phyloP scores from a whole-genome alignment of 2,888 invertebrate species.

The Himalopsyche tibetana region DNA sequence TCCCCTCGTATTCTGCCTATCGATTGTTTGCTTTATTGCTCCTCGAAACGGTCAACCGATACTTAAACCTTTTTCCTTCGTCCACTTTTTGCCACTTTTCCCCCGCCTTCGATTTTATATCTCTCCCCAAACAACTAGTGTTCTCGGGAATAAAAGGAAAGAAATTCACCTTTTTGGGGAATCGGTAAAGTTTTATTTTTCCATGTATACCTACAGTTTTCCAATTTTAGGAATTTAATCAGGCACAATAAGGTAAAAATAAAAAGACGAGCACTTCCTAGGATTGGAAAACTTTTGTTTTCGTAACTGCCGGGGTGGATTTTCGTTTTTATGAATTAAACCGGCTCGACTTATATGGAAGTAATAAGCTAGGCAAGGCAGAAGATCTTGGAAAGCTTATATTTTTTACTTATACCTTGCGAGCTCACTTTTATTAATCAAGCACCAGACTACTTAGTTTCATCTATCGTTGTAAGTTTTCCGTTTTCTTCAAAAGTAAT shows the following conservation, averaged over 20 bases:
- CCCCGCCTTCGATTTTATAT: slow-evolving; percentile 35
- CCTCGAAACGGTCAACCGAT: slow-evolving; percentile 48
- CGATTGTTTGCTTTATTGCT: slow-evolving; percentile 57
- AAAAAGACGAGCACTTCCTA: slow-evolving; percentile 25
- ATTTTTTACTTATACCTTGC: not conserved
- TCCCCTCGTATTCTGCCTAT: slow-evolving; percentile 48
- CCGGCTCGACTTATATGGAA: slow-evolving; percentile 1
- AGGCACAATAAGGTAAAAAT: slow-evolving; percentile 43
- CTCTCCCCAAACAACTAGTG: slow-evolving; percentile 24
- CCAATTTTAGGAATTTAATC: slow-evolving; percentile 43
- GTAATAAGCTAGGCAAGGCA: not conserved
- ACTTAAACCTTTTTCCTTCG: slow-evolving; percentile 38
- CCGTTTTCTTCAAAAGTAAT: no score
- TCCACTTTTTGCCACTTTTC: slow-evolving; percentile 37
- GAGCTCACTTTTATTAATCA: slow-evolving; percentile 13
- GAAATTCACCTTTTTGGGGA: slow-evolving; percentile 1
- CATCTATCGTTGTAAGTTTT: no score
- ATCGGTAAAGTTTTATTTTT: not conserved
- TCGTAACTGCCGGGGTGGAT: slow-evolving; percentile 2
- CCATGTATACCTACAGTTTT: slow-evolving; percentile 6
- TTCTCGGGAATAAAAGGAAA: slow-evolving; percentile 27
- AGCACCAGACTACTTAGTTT: not conserved
- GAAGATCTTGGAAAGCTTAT: not conserved
- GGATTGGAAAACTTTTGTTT: slow-evolving; percentile 38
- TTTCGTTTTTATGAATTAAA: slow-evolving; percentile 35